Evolutionary conservation across 2,797 vertebrate species (phyloP).

Genomic region (Propithecus deckenii): DNA sequence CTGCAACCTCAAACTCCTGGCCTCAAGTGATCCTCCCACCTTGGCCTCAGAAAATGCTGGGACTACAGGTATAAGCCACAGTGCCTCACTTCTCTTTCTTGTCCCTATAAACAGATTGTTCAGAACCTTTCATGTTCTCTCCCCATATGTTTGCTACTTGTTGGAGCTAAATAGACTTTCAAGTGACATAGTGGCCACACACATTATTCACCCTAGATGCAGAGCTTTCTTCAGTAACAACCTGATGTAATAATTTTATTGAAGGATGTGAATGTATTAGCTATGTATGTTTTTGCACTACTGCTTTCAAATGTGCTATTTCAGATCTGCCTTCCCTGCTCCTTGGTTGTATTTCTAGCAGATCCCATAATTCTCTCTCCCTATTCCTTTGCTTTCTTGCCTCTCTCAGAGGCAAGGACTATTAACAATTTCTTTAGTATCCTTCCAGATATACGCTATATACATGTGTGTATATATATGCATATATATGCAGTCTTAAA

Average conservation of each 20-base stretch:
- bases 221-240: neutral
- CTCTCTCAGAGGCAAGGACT: neutral
- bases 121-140: neutral
- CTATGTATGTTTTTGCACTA: neutral
- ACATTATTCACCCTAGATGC: neutral
- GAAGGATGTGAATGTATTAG: neutral
- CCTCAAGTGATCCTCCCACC: neutral
- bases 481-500: neutral
- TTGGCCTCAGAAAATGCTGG: neutral
- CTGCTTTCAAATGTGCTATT: neutral
- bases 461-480: no score
- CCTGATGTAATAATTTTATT: neutral
- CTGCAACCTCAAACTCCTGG: neutral
- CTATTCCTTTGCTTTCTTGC: constrained; percentile 4
- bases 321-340: neutral
- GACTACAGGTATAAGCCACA: neutral
- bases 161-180: neutral
- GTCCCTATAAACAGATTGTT: neutral
- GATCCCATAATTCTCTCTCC: neutral
- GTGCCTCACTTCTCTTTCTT: neutral
- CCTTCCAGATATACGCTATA: neutral
- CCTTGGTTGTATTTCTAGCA: neutral
- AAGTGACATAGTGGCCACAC: neutral
- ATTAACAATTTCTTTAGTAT: neutral
- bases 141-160: neutral